phyloP scores from a whole-genome alignment of 2,888 invertebrate genomes.

The Drosophila affinis region DNA sequence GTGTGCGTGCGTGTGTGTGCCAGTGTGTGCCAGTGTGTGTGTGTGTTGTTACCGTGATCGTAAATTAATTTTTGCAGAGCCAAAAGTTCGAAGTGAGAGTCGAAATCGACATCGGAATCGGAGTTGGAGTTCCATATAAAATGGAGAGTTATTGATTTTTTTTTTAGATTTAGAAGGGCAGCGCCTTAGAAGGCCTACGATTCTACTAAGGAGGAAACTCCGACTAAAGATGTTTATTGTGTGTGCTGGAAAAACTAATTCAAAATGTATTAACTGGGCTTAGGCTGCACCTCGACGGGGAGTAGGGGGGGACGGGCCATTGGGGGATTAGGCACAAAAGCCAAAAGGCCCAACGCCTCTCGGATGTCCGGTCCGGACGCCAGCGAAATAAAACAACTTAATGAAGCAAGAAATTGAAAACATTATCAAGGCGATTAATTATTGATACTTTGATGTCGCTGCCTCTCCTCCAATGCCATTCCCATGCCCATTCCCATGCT shows the following conservation, averaged over 20 bases:
- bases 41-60: neutral
- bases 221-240: constrained; percentile 7
- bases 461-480: neutral
- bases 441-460: constrained; percentile 76
- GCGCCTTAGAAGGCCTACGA: too few species aligned
- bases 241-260: constrained; percentile 39
- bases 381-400: constrained; percentile 61
- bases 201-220: too few species aligned
- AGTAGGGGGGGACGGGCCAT: neutral
- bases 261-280: constrained; percentile 61
- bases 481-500: too few species aligned
- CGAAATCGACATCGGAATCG: neutral
- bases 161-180: neutral
- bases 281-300: constrained; percentile 20
- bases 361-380: constrained; percentile 8
- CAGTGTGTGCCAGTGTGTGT: too few species aligned
- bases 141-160: constrained; percentile 5
- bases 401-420: constrained; percentile 79
- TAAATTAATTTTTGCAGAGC: constrained; percentile 13
- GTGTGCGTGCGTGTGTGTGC: neutral
- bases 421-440: constrained; percentile 77
- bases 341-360: constrained; percentile 44
- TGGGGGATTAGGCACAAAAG: constrained; percentile 31
- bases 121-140: neutral
- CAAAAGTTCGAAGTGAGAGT: neutral